Base-by-base conservation (phyloP, 2,113 vertebrate species). In the Chroicocephalus ridibundus region DNA sequence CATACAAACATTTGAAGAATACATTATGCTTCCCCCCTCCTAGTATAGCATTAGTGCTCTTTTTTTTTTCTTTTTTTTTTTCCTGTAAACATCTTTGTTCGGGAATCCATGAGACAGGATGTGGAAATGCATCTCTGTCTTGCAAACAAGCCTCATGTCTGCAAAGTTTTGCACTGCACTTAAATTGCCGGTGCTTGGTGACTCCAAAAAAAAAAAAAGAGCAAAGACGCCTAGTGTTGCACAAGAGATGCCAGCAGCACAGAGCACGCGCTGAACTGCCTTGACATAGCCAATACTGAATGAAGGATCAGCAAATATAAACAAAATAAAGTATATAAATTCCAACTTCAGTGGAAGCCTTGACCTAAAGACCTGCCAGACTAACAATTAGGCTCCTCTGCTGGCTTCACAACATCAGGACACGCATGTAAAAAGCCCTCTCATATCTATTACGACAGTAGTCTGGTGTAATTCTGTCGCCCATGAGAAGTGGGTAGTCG, bases 1-100 rank as follows among this genome's bases (percentile, higher is more conserved):
- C 98, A 98, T 96, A 97, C 94, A 97, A 98, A 97, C 98, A 98
- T 98, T 98, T 98, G 97, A 97, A 98, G 98, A 98, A 98, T 98
- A 98, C 98, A 98, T 98, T 98, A 98, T 82, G 90, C 93, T 96
- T 96, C 95, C 93, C 58, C 83, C 86, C 72, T 97, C 95, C 90
- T 89, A 74, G 60, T 81, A 92, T 26, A 92, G 96, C 96, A 97
- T 96, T 98, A 97, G 77, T 87, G 94, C 62, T 34, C 54, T 71
- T 51, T 64, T 68, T 24, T 24, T 27, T 65, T 66, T 42, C 91
- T 95, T 70, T 70, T 42, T 27, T 34, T 76, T 27, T 34, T 76
- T 97, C 97, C 97, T 97, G 95, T 94, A 97, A 97, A 97, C 94
- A 91, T 89, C 92, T 97, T 93, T 95, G 94, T 86, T 77, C 93